Evolutionary conservation across 2,797 vertebrate genomes (phyloP), one percentile per base, ranked within the genome.

Genomic region (Anguilla pacifica): DNA sequence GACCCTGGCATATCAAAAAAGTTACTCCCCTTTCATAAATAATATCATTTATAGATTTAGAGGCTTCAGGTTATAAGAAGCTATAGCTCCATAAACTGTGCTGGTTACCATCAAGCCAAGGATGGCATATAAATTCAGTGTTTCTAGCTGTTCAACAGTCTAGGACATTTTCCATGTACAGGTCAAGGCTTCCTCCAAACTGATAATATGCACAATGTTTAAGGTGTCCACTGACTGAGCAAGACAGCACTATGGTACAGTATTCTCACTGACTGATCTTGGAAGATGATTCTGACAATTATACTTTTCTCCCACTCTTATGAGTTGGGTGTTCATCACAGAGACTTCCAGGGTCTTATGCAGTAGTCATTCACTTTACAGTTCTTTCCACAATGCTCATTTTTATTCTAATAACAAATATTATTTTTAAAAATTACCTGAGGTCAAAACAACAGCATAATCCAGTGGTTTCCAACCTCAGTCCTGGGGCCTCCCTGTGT

Each of bases 21-120:
- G 74, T 43, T 39, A 77, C 74, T 77, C 74, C 35, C 43, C 35
- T 77, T 72, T 67, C 28, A 77, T 77, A 77, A 77, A 77, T 77
- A 43, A 39, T 77, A 43, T 19, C 35, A 43, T 13, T 19, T 77
- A 19, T 77, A 77, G 74, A 77, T 77, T 77, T 77, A 77, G 15
- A 43, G 74, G 74, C 31, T 77, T 39, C 15, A 43, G 74, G 74
- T 43, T 31, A 53, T 17, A 77, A 19, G 39, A 77, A 77, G 74
- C 35, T 77, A 77, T 39, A 19, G 35, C 31, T 39, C 31, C 39
- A 77, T 43, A 43, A 43, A 43, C 19, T 43, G 74, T 77, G 74
- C 22, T 22, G 4, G 74, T 13, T 17, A 19, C 39, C 74, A 17
- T 77, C 31, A 77, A 35, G 74, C 35, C 74, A 77, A 77, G 74